Conservation (phyloP, 2,888 invertebrate genomes). For the Boloria selene region DNA sequence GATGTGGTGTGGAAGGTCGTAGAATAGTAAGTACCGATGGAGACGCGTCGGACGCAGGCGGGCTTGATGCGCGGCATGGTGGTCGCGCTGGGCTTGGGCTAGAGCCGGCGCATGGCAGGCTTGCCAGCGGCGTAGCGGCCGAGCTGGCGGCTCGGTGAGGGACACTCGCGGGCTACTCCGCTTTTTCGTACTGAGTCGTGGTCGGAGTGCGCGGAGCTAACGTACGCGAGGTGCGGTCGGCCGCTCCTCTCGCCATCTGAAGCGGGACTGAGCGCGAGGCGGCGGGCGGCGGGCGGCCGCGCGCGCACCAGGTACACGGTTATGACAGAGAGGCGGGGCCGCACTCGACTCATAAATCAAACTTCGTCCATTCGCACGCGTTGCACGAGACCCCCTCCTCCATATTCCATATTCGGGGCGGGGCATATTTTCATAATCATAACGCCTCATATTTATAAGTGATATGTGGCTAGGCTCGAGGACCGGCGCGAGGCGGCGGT, state of each 20-base stretch:
- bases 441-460: slow-evolving; percentile 83
- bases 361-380: slow-evolving; percentile 85
- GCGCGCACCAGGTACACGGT: slow-evolving; percentile 85
- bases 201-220: slow-evolving; percentile 48
- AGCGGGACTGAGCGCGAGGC: slow-evolving; percentile 79
- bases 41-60: slow-evolving; percentile 80
- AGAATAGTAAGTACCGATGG: slow-evolving; percentile 75
- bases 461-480: slow-evolving; percentile 66
- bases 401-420: slow-evolving; percentile 83
- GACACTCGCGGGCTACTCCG: slow-evolving; percentile 57
- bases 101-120: slow-evolving; percentile 75
- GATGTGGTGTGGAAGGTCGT: slow-evolving; percentile 55
- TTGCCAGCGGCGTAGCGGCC: slow-evolving; percentile 48
- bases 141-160: slow-evolving; percentile 47
- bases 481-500: slow-evolving; percentile 57
- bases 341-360: slow-evolving; percentile 86
- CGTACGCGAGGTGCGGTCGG: slow-evolving; percentile 56
- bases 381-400: slow-evolving; percentile 84
- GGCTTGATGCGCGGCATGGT: slow-evolving; percentile 81
- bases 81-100: slow-evolving; percentile 59
- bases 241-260: slow-evolving; percentile 81
- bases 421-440: slow-evolving; percentile 83
- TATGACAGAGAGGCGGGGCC: slow-evolving; percentile 87
- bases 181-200: slow-evolving; percentile 53
- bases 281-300: slow-evolving; percentile 67